Conservation (phyloP, 2,113 vertebrate genomes). For the Amblyopsis rosae region DNA sequence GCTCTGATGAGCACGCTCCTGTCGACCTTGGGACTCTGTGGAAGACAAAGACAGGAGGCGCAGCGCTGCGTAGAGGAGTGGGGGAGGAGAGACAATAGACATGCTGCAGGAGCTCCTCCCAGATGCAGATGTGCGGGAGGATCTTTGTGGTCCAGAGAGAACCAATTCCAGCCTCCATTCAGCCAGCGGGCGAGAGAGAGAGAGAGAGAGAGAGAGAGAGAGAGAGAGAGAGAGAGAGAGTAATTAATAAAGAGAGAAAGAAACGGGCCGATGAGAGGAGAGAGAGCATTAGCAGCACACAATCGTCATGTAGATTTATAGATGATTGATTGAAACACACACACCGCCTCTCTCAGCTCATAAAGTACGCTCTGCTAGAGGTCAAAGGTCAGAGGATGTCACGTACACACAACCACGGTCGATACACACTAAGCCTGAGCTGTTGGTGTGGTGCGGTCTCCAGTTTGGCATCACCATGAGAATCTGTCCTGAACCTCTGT, state of each 20-base stretch:
- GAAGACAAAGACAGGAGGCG: conserved; percentile 74
- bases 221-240: conserved; percentile 61
- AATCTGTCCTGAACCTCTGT: too few relatives aligned
- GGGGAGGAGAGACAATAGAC: background rate
- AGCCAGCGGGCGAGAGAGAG: conserved; percentile 67
- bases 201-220: conserved; percentile 63
- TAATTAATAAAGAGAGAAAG: conserved; percentile 74
- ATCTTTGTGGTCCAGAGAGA: conserved; percentile 72
- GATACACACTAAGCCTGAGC: conserved; percentile 21
- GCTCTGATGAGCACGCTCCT: conserved; percentile 73
- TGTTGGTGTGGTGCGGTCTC: background rate
- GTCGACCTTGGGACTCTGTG: conserved; percentile 74
- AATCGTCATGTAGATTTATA: conserved; percentile 53
- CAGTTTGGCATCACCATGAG: too few relatives aligned
- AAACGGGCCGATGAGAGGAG: conserved; percentile 40
- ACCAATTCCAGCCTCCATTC: conserved; percentile 76
- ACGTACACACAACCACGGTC: conserved; percentile 8
- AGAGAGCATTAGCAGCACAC: conserved; percentile 28
- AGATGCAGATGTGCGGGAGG: conserved; percentile 70
- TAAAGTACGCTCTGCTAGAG: conserved; percentile 29
- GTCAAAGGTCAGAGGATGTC: conserved; percentile 60
- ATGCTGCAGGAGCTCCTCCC: conserved; percentile 48
- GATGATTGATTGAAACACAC: conserved; percentile 37
- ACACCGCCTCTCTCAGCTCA: conserved; percentile 2
- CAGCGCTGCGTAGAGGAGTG: conserved; percentile 49